phyloP scores from a whole-genome alignment of 1,140 invertebrate genomes.

The Aphaenogaster ashmeadi region DNA sequence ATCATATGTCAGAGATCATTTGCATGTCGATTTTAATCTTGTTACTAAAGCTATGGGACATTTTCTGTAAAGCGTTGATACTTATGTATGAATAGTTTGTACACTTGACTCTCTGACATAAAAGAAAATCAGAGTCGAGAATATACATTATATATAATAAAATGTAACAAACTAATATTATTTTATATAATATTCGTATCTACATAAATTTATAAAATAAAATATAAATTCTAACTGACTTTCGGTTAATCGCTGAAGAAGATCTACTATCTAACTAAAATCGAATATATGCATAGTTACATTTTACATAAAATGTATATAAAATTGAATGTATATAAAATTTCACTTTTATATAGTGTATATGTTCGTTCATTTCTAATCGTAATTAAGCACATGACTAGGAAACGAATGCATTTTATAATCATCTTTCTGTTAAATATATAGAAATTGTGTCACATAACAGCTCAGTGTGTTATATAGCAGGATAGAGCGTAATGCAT shows the following conservation, averaged over 20 bases:
- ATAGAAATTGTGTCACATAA: constrained; percentile 27
- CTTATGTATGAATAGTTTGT: neutral
- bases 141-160: constrained; percentile 22
- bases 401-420: constrained; percentile 37
- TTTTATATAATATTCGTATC: constrained; percentile 3
- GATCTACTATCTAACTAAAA: neutral
- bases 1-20: constrained; percentile 13
- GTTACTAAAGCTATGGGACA: neutral
- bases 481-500: neutral
- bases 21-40: constrained; percentile 14
- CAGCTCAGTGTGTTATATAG: neutral
- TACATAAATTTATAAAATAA: constrained; percentile 15
- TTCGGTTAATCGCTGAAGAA: constrained; percentile 17
- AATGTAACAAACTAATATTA: constrained; percentile 23
- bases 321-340: neutral
- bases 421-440: constrained; percentile 23
- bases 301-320: constrained; percentile 30
- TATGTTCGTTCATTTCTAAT: neutral
- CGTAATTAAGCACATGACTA: constrained; percentile 36
- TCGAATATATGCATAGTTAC: neutral
- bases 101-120: neutral
- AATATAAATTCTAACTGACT: constrained; percentile 4
- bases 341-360: neutral
- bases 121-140: neutral
- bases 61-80: neutral